phyloP scores from a whole-genome alignment of 2,797 vertebrate genomes.

The Myripristis murdjan region DNA sequence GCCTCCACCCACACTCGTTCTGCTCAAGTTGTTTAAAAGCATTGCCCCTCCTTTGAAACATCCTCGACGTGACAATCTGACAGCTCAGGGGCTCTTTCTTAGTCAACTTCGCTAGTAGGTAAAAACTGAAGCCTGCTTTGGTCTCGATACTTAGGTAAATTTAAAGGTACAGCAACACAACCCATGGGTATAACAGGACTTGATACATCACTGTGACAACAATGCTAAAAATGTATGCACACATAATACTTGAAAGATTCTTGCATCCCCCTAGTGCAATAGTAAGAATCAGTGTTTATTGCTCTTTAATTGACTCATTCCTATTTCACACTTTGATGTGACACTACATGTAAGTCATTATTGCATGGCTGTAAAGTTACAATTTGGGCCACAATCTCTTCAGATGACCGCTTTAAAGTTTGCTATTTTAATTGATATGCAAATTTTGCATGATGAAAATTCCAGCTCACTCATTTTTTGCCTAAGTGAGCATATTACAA shows the following conservation, averaged over 20 bases:
- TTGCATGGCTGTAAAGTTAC: background rate
- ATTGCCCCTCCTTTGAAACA: background rate
- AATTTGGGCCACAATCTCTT: no score
- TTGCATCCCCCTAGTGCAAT: no score
- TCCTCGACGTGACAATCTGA: constrained; percentile 11
- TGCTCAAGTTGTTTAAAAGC: constrained; percentile 4
- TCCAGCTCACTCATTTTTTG: background rate
- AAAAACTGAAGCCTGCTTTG: constrained; percentile 12
- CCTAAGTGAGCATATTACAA: background rate
- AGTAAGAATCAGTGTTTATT: background rate
- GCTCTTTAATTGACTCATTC: background rate
- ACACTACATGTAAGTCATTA: no score
- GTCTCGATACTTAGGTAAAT: background rate
- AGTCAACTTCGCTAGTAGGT: background rate
- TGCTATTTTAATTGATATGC: no score
- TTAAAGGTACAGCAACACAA: no score
- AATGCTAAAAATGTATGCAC: background rate
- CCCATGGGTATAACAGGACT: no score
- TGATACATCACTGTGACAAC: no score
- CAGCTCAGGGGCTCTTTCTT: constrained; percentile 1
- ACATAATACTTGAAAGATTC: background rate
- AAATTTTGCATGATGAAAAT: background rate
- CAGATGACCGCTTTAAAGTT: no score
- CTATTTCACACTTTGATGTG: background rate
- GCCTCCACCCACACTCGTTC: background rate